These are phyloP conservation scores for Dinoponera quadriceps DNA, from an alignment of 1,140 invertebrate species.

Conservation along the genomic window DNA sequence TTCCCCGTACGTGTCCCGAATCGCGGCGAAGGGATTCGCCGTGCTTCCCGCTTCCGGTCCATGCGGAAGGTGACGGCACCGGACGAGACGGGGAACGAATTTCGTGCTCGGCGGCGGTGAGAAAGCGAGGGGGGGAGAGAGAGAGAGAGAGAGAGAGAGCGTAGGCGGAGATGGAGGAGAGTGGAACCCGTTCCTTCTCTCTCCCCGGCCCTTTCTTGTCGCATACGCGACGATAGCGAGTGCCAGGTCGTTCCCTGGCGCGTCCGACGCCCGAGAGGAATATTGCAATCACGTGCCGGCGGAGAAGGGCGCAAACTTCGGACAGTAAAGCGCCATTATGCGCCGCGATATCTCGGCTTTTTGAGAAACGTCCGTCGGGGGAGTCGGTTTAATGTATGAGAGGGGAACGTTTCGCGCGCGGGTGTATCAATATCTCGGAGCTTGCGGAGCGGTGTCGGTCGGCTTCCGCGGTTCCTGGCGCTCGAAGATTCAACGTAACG, in stretches of 20 bases:
- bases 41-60: slow-evolving; percentile 58
- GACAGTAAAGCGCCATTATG: slow-evolving; percentile 53
- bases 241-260: slow-evolving; percentile 44
- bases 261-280: slow-evolving; percentile 66
- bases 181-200: background rate
- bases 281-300: slow-evolving; percentile 66
- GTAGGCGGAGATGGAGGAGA: slow-evolving; percentile 26
- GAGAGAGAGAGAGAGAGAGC: background rate
- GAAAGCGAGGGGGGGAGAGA: too few species aligned
- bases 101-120: slow-evolving; percentile 50
- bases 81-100: slow-evolving; percentile 54
- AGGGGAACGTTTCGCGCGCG: background rate
- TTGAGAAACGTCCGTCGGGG: slow-evolving; percentile 50
- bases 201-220: slow-evolving; percentile 53
- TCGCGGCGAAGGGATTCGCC: slow-evolving; percentile 57
- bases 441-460: background rate
- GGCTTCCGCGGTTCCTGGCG: background rate
- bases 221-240: slow-evolving; percentile 30
- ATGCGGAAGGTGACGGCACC: slow-evolving; percentile 41
- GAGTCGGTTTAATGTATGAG: slow-evolving; percentile 51
- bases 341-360: slow-evolving; percentile 56
- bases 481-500: background rate
- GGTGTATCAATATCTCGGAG: slow-evolving; percentile 41
- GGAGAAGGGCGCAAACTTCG: slow-evolving; percentile 26
- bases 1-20: slow-evolving; percentile 77